Evolutionary conservation across 2,888 invertebrate species (phyloP), one percentile per base, ranked within the genome.

Genomic region (Platycnemis pennipes): DNA sequence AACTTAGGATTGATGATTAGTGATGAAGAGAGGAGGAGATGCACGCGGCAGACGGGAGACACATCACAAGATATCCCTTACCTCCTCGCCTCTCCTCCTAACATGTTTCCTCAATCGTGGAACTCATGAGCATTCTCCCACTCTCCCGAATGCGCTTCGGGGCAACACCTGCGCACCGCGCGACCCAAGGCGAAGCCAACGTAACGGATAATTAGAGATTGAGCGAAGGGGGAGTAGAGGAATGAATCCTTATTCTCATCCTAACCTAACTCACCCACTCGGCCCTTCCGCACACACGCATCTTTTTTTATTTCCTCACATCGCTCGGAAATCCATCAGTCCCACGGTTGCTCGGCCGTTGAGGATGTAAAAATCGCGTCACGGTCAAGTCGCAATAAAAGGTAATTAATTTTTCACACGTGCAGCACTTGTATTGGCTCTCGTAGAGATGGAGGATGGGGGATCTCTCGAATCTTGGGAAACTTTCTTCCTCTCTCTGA

Each of bases 331-430:
- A 37, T 11, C 16, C 31, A 77, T 26, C 37, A 31, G 5, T 77
- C 77, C 37, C 77, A 77, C 77, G 77, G 31, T 77, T 53, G 11
- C 19, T 13, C 53, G 53, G 8, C 77, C 37, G 13, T 37, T n/a
- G 37, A 37, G 37, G 63, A 77, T 77, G 13, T 77, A 37, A 77
- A 77, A 77, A 77, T 77, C 11, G 77, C 77, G 77, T 11, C 37
- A 31, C 31, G 77, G 77, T 77, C 77, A 37, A 77, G 77, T 77
- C 77, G 77, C 77, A 77, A 37, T 77, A 77, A 77, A 77, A 77
- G 11, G 77, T 37, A 77, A 77, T 77, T 37, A 77, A 77, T 77
- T 77, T 77, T 37, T 77, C 37, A 37, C 77, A 37, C 77, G 77
- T 37, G 77, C 77, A 77, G 26, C 77, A 77, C 11, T 77, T 26